Percentiles rank a stretch among this genome's conserved stretches.
These are phyloP conservation scores for Andrena praecox DNA, from an alignment of 2,888 invertebrate species.

Conservation along the genomic window DNA sequence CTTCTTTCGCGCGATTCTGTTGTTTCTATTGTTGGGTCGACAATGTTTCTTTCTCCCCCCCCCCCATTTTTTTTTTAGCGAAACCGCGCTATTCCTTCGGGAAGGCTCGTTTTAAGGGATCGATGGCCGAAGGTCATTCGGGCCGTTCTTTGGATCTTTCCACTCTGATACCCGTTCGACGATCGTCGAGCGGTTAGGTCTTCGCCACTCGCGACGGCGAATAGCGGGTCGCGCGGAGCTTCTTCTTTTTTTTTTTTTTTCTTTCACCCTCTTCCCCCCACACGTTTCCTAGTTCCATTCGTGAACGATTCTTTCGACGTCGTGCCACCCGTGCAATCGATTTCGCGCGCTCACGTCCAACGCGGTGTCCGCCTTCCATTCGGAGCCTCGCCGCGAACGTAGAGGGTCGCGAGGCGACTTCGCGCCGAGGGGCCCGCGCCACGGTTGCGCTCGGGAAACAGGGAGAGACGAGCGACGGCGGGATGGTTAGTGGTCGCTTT, in stretches of 20 bases:
- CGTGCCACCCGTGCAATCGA: too few species aligned
- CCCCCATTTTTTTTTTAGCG: background rate
- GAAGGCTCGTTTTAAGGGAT: background rate
- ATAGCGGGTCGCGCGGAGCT: background rate
- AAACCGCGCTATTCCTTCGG: background rate
- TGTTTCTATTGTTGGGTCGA: background rate
- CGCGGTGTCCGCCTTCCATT: conserved; percentile 44
- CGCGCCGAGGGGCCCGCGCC: too few species aligned
- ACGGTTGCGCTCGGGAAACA: conserved; percentile 8
- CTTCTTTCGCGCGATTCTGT: conserved; percentile 18
- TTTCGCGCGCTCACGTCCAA: conserved; percentile 33
- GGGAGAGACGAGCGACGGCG: background rate
- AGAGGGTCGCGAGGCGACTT: conserved; percentile 4
- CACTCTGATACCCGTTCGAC: background rate
- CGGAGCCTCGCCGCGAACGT: conserved; percentile 15
- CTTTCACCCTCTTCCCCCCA: too few species aligned
- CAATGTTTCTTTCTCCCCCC: background rate
- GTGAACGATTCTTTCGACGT: too few species aligned
- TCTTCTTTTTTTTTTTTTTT: background rate
- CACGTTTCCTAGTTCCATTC: too few species aligned
- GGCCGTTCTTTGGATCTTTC: background rate
- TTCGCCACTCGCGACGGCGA: background rate
- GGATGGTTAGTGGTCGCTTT: background rate
- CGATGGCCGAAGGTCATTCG: background rate
- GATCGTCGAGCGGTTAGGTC: background rate